phyloP scores from a whole-genome alignment of 2,113 vertebrate genomes.

The Nannospalax galili region DNA sequence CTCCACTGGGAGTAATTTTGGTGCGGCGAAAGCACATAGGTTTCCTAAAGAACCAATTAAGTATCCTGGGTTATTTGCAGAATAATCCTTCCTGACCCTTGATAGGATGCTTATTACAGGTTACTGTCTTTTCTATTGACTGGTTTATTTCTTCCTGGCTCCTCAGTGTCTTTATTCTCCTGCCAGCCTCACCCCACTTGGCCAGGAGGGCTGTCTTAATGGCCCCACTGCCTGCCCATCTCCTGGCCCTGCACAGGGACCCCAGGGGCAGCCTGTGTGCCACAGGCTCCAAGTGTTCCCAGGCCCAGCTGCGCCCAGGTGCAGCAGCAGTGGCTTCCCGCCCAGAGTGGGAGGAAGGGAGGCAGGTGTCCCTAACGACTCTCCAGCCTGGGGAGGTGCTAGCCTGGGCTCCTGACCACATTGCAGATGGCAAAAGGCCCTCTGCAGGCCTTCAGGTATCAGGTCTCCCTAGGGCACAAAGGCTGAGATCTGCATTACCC shows the following conservation, averaged over 20 bases:
- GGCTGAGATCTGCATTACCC: not conserved
- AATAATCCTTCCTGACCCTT: not conserved
- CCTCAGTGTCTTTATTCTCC: not conserved
- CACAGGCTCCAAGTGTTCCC: not conserved
- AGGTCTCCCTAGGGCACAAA: not conserved
- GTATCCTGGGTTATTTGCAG: not conserved
- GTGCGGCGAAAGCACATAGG: not conserved
- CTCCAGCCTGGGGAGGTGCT: constrained; percentile 21
- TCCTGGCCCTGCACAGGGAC: not conserved
- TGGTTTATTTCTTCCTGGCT: not conserved
- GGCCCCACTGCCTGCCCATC: not conserved
- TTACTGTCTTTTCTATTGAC: not conserved
- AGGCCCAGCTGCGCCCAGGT: constrained; percentile 56
- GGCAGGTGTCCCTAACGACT: constrained; percentile 78
- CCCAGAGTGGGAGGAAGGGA: not conserved
- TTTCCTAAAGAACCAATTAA: not conserved
- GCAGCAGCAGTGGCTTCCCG: not conserved
- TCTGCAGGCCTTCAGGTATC: not conserved
- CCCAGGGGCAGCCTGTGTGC: not conserved
- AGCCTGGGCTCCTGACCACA: constrained; percentile 42
- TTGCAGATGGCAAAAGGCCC: not conserved
- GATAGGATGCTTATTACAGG: not conserved
- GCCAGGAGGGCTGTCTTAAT: constrained; percentile 10
- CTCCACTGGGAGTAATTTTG: not conserved
- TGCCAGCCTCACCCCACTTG: not conserved